Evolutionary conservation across 2,888 invertebrate genomes (phyloP), one percentile per base, ranked within the genome.

Genomic region (Drepana falcataria): DNA sequence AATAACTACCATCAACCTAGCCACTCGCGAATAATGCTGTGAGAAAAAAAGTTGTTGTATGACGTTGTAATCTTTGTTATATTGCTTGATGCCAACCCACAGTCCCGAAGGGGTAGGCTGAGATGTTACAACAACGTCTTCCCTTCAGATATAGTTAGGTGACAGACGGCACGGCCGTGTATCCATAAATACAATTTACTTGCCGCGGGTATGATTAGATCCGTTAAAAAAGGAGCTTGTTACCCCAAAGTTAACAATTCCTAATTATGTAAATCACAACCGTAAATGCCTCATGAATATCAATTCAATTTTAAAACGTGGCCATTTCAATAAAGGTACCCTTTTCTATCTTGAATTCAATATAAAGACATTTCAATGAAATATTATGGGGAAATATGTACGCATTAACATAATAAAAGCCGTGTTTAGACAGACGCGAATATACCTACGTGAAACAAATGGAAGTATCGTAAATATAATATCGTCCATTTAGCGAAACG

Each of bases 271-370:
- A 69, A 71, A 68, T 60, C 58, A 58, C 60, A 64, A 62, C 21
- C 67, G 65, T 63, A 61, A 73, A 71, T 68, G 55, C 61, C 64
- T 65, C 63, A 67, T 69, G 65, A 72, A 73, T 73, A 66, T 65
- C 64, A 59, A 64, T 56, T 57, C 51, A 59, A 64, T 56, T 57
- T 49, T 49, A 54, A 57, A 52, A 56, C 53, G 49, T 52, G 41
- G 57, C 55, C 49, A 48, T 55, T 40, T 40, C 51, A 54, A 21
- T 21, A 21, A 21, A 58, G 58, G 40, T 52, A 55, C 59, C 51
- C 51, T 48, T 55, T 48, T 47, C 35, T 52, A 21, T n/a, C 21
- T 21, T 21, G 37, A 37, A 37, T 3, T 5, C 9, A 9, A 44
- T 44, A 7, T 9, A 9, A 44, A 44, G 9, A 44, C 9, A 44